Conservation (phyloP, 1,140 invertebrate species). For the Drosophila kurseongensis region DNA sequence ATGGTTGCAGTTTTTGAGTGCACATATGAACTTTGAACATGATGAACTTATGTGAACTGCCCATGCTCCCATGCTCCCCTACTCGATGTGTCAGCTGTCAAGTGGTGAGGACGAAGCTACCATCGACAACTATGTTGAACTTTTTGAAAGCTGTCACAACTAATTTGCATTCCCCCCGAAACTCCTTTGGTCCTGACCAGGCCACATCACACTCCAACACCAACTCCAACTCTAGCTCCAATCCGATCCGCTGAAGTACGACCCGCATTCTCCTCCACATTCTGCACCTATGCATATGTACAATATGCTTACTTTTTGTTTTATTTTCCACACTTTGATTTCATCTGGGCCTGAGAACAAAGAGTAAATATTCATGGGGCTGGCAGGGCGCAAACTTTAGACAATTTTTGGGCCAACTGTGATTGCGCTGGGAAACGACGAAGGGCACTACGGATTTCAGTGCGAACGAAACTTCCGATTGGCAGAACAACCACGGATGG, state of each 20-base stretch:
- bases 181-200: background rate
- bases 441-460: background rate
- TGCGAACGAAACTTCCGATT: constrained; percentile 11
- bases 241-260: too few species aligned
- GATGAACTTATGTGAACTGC: constrained; percentile 19
- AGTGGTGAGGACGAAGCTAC: constrained; percentile 3
- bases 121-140: constrained; percentile 76
- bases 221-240: too few species aligned
- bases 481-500: background rate
- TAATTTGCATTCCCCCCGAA: constrained; percentile 65
- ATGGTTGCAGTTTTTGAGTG: constrained; percentile 3
- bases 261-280: constrained; percentile 26
- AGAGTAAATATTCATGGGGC: constrained; percentile 43
- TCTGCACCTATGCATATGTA: constrained; percentile 14
- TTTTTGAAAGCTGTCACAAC: constrained; percentile 82
- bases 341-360: constrained; percentile 12
- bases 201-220: too few species aligned
- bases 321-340: constrained; percentile 55
- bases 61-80: background rate
- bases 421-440: constrained; percentile 15
- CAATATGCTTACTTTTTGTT: constrained; percentile 45
- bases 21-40: constrained; percentile 69
- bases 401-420: constrained; percentile 47
- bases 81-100: constrained; percentile 36
- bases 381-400: constrained; percentile 15